Evolutionary conservation across 2,797 vertebrate genomes (phyloP), one percentile per base, ranked within the genome.

Genomic region (Neomorphus geoffroyi): DNA sequence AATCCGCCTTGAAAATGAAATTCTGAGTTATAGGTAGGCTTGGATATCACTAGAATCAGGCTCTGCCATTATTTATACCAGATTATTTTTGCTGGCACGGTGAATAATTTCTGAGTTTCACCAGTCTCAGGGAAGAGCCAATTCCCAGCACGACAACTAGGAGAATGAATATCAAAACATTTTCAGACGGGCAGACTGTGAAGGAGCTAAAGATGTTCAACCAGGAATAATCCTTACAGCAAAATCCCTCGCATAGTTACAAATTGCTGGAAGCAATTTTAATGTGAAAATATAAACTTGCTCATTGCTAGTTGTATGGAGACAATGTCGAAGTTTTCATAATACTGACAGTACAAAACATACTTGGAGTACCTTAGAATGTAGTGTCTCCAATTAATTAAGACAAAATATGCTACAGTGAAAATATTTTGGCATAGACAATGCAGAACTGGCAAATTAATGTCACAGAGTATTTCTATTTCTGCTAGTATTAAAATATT

Each of bases 251-350:
- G 3, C 7, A 32, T 91, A 80, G 88, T 94, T 94, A 45, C 27
- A 86, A 94, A 95, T 57, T 87, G 51, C 78, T 93, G 74, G 74
- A 85, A 95, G 60, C 19, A 80, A 67, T 86, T 72, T 75, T 80
- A 80, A 78, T 87, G 56, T 90, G 78, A 87, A 95, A 94, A 82
- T 71, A 87, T 64, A 94, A 92, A 96, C 73, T 90, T 84, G 27
- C 39, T 84, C 60, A 81, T 90, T 93, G 45, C 78, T 95, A 94
- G 94, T 96, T 88, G 85, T 81, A 32, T 39, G 60, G 61, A 93
- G 54, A 93, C 77, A 88, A 74, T 92, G 67, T 92, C 64, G 74
- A 86, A 95, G 60, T 77, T 85, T 92, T 93, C 64, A 45, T 60
- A 73, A 60, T 80, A 67, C 66, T 56, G 56, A 74, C 33, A 82